Evolutionary conservation across 2,888 invertebrate genomes (phyloP).

Genomic region (Agrotis clavis): DNA sequence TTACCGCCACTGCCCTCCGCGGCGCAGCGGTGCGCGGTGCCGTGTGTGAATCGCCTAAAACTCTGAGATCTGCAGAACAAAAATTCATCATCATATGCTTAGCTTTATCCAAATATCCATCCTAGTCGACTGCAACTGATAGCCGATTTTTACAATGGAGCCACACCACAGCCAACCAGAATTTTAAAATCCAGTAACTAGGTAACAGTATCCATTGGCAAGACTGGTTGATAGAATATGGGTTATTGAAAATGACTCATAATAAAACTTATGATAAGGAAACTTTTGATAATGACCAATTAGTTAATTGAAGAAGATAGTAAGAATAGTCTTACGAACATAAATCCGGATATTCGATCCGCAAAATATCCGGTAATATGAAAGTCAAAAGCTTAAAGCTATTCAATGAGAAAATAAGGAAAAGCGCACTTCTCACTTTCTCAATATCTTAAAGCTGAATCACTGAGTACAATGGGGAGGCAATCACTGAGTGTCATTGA

Average conservation of each 20-base stretch:
- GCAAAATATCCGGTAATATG: neutral
- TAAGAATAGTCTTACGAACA: neutral
- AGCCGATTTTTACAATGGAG: neutral
- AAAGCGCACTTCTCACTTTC: slow-evolving; percentile 46
- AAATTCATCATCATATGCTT: neutral
- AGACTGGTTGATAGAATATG: neutral
- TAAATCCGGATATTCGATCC: neutral
- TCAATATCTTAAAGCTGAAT: slow-evolving; percentile 50
- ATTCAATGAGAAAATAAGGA: slow-evolving; percentile 30
- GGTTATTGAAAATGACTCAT: neutral
- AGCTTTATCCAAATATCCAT: neutral
- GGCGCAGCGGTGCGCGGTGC: too few species aligned
- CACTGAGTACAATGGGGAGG: slow-evolving; percentile 49
- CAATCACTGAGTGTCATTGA: slow-evolving; percentile 57
- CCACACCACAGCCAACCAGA: too few species aligned
- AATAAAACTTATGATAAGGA: neutral
- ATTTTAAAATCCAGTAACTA: too few species aligned
- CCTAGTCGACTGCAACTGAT: neutral
- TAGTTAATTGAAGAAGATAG: neutral
- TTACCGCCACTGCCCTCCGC: too few species aligned
- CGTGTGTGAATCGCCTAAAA: too few species aligned
- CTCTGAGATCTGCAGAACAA: neutral
- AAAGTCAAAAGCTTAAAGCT: slow-evolving; percentile 24
- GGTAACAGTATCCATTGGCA: neutral
- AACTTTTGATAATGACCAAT: neutral